These are phyloP conservation scores for Halocynthia roretzi DNA, from an alignment of 23 tunicate genomes.

Conservation along the genomic window DNA sequence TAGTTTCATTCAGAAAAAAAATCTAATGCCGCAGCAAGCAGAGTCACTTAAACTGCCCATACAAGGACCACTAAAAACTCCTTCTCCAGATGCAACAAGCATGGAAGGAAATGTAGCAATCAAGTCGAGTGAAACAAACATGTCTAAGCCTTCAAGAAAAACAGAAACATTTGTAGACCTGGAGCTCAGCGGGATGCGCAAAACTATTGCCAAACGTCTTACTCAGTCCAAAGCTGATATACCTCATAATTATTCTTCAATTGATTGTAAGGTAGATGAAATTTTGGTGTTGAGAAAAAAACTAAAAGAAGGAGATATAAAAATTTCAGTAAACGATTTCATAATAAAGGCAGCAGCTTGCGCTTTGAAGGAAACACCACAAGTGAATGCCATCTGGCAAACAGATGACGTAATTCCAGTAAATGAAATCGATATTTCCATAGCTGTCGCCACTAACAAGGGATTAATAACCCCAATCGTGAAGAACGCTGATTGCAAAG, in stretches of 20 bases:
- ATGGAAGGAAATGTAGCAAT: too few species aligned
- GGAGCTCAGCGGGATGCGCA: constrained; percentile 49
- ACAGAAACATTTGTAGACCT: constrained; percentile 21
- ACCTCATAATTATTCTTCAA: constrained; percentile 60
- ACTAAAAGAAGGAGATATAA: constrained; percentile 29
- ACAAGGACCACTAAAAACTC: too few species aligned
- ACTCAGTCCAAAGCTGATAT: constrained; percentile 72
- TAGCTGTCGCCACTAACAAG: constrained; percentile 80
- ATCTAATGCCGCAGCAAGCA: too few species aligned
- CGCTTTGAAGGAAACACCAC: constrained; percentile 51
- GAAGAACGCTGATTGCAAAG: constrained; percentile 32
- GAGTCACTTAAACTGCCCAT: too few species aligned
- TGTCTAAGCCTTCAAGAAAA: too few species aligned
- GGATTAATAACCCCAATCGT: constrained; percentile 84
- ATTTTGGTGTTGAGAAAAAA: constrained; percentile 44
- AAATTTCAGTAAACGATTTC: constrained; percentile 78
- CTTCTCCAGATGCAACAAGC: too few species aligned
- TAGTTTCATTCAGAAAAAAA: too few species aligned
- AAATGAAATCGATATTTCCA: constrained; percentile 48
- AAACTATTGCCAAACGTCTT: constrained; percentile 65
- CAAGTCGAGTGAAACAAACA: too few species aligned
- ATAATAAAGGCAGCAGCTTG: constrained; percentile 68
- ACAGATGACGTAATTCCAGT: constrained; percentile 11
- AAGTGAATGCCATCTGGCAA: constrained; percentile 51
- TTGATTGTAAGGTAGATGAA: constrained; percentile 38